Conservation (phyloP, 2,797 vertebrate species). For the Bovichtus variegatus region DNA sequence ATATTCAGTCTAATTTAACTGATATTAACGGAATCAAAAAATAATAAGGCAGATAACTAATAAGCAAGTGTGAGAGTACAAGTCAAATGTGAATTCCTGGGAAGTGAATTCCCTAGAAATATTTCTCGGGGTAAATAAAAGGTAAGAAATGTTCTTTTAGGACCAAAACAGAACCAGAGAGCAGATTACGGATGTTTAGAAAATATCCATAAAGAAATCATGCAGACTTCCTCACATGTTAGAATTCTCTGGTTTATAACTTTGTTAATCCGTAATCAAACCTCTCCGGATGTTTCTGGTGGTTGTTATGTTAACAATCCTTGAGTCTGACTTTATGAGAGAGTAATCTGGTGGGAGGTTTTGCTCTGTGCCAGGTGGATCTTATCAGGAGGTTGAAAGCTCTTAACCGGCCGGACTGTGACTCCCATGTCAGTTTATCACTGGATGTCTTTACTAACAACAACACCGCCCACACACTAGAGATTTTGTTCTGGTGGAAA, state of each 20-base stretch:
- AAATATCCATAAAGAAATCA: not conserved
- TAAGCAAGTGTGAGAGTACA: not conserved
- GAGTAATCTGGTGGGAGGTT: constrained; percentile 15
- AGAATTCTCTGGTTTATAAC: not conserved
- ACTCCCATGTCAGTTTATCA: constrained; percentile 3
- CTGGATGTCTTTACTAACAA: constrained; percentile 1
- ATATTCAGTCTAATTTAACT: not conserved
- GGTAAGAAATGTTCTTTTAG: not conserved
- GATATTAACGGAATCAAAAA: not conserved
- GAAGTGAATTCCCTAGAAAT: not conserved
- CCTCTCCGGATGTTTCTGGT: too few species aligned
- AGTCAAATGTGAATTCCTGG: not conserved
- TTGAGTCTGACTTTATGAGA: constrained; percentile 7
- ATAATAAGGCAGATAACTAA: not conserved
- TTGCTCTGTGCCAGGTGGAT: constrained; percentile 47
- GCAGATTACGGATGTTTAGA: not conserved
- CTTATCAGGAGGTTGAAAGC: constrained; percentile 36
- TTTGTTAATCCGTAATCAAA: not conserved
- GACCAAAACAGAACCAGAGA: not conserved
- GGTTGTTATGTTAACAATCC: too few species aligned
- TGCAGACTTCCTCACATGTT: not conserved
- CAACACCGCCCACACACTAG: not conserved
- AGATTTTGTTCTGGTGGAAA: not conserved
- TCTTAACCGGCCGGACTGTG: not conserved
- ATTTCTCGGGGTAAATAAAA: not conserved